phyloP scores from a whole-genome alignment of 2,113 vertebrate genomes.

The Nanorana parkeri region DNA sequence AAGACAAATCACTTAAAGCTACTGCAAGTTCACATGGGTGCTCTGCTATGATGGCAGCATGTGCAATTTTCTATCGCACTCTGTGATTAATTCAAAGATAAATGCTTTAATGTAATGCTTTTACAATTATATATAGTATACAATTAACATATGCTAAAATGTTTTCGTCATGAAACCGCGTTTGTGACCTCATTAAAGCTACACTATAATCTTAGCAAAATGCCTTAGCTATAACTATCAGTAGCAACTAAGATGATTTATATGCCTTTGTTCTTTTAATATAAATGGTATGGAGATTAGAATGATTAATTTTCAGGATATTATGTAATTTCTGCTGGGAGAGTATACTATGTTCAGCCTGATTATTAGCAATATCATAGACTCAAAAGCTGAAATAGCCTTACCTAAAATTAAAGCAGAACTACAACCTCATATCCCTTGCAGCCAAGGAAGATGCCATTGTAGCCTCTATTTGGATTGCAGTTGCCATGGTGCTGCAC shows the following conservation, averaged over 20 bases:
- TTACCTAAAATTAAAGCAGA: too few relatives aligned
- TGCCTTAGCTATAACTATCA: not conserved
- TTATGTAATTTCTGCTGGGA: too few relatives aligned
- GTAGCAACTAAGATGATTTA: not conserved
- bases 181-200: constrained; percentile 25
- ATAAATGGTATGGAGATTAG: too few relatives aligned
- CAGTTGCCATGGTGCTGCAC: too few relatives aligned
- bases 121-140: constrained; percentile 6
- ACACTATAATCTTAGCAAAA: not conserved
- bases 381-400: too few relatives aligned
- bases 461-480: too few relatives aligned
- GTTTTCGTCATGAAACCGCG: not conserved
- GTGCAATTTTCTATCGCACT: constrained; percentile 9
- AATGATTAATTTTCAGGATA: too few relatives aligned
- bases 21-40: not conserved
- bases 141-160: not conserved
- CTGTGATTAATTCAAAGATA: not conserved
- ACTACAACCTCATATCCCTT: too few relatives aligned
- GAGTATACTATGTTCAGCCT: too few relatives aligned
- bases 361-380: too few relatives aligned
- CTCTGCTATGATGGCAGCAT: not conserved
- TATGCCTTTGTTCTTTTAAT: too few relatives aligned
- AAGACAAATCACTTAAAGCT: constrained; percentile 13
- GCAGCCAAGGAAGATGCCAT: too few relatives aligned
- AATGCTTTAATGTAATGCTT: not conserved